Evolutionary conservation across 2,888 invertebrate genomes (phyloP), one percentile per base, ranked within the genome.

Genomic region (Harpalus rufipes): DNA sequence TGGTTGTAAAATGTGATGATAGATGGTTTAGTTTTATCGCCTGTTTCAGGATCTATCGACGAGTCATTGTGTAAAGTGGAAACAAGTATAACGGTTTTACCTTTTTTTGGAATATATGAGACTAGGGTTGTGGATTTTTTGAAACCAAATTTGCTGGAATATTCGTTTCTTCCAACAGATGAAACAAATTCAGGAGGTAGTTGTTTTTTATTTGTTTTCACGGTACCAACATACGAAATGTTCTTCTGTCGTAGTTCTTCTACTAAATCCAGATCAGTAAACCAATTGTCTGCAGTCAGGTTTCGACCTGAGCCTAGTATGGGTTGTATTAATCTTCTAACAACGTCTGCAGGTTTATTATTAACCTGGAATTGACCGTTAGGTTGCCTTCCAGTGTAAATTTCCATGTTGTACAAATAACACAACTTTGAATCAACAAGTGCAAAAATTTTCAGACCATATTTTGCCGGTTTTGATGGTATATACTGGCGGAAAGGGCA

Each of bases 401-500:
- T 84, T 82, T 87, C 86, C 61, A 87, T 39, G 63, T 87, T 86
- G 8, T 61, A 59, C 41, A 86, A 85, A 79, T 87, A 87, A 79
- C 80, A 87, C 7, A 83, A 32, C 74, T 86, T 86, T 39, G 86
- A 85, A 86, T 87, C 87, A 21, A 61, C 72, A 14, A 87, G 39
- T 6, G 87, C 86, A 85, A 85, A 87, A 25, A 86, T 86, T 87
- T 89, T 88, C 14, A 89, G 86, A 7, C 88, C 87, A 84, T 88
- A 88, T 81, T 88, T 88, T 10, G 79, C 86, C 41, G 89, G 88
- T 86, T 89, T 89, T 21, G 86, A 86, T 10, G 89, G 87, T 39
- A 89, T 89, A 84, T 89, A 89, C 85, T 88, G 87, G 18, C 86
- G 72, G 85, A 88, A 88, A n/a, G 18, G 44, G 81, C 89, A 89